phyloP scores from a whole-genome alignment of 2,888 invertebrate genomes.

The Iphiclides podalirius region DNA sequence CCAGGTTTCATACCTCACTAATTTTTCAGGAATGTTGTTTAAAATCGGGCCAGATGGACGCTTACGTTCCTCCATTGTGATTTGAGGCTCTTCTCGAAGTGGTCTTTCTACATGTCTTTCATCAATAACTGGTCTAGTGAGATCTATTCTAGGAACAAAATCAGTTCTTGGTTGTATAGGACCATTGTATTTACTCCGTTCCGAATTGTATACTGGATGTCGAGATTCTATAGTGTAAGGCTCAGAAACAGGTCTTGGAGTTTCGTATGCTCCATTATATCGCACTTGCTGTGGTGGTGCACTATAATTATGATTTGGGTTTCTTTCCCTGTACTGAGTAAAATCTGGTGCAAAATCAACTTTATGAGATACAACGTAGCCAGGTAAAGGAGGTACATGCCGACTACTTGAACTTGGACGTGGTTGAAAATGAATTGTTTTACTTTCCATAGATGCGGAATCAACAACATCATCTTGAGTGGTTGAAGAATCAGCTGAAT shows the following conservation, averaged over 20 bases:
- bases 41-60: slow-evolving; percentile 60
- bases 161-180: slow-evolving; percentile 49
- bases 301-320: slow-evolving; percentile 43
- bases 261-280: slow-evolving; percentile 60
- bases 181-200: slow-evolving; percentile 53
- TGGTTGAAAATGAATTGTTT: slow-evolving; percentile 50
- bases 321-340: slow-evolving; percentile 69
- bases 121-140: slow-evolving; percentile 56
- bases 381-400: slow-evolving; percentile 41
- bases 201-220: slow-evolving; percentile 48
- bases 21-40: slow-evolving; percentile 75
- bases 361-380: slow-evolving; percentile 80
- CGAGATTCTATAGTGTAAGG: slow-evolving; percentile 60
- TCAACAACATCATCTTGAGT: slow-evolving; percentile 83
- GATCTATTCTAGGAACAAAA: slow-evolving; percentile 71
- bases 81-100: slow-evolving; percentile 63
- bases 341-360: slow-evolving; percentile 91
- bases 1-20: slow-evolving; percentile 71
- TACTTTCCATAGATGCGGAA: slow-evolving; percentile 59
- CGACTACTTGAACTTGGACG: slow-evolving; percentile 53
- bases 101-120: slow-evolving; percentile 58
- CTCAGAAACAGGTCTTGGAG: slow-evolving; percentile 49
- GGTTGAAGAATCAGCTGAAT: slow-evolving; percentile 93
- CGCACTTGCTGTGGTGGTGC: slow-evolving; percentile 46
- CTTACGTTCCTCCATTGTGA: slow-evolving; percentile 69